Evolutionary conservation across 2,113 vertebrate species (phyloP).

Genomic region (Lagenorhynchus albirostris): DNA sequence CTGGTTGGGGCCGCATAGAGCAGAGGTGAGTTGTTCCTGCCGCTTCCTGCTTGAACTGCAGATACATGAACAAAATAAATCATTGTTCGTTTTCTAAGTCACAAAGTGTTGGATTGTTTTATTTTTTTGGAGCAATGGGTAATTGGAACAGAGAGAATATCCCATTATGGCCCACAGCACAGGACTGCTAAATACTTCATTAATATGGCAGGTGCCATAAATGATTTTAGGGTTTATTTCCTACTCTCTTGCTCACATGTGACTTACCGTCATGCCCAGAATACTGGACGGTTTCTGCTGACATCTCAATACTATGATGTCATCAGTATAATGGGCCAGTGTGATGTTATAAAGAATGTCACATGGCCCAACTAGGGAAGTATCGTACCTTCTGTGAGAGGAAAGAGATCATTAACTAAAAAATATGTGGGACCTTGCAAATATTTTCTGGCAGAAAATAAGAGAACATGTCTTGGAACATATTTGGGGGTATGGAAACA

Average conservation of each 20-base stretch:
- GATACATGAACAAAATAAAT: not conserved
- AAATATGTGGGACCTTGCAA: not conserved
- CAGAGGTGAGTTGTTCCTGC: not conserved
- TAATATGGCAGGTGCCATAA: not conserved
- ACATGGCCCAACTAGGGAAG: not conserved
- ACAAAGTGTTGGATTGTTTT: not conserved
- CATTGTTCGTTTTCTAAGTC: not conserved
- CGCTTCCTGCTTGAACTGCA: not conserved
- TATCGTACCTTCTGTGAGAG: not conserved
- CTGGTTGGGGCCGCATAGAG: not conserved
- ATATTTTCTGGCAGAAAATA: not conserved
- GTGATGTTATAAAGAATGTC: not conserved
- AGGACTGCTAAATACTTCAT: not conserved
- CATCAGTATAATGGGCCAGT: not conserved
- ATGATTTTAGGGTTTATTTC: not conserved
- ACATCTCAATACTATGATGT: not conserved
- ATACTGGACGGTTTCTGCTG: not conserved
- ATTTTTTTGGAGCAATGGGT: not conserved
- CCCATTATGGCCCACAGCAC: not conserved
- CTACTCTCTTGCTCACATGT: not conserved
- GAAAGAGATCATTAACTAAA: not conserved
- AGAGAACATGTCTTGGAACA: not conserved
- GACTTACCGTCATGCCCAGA: not conserved
- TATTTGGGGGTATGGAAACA: not conserved
- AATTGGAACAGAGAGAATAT: not conserved